phyloP scores from a whole-genome alignment of 23 tunicate genomes.

The Halocynthia roretzi region DNA sequence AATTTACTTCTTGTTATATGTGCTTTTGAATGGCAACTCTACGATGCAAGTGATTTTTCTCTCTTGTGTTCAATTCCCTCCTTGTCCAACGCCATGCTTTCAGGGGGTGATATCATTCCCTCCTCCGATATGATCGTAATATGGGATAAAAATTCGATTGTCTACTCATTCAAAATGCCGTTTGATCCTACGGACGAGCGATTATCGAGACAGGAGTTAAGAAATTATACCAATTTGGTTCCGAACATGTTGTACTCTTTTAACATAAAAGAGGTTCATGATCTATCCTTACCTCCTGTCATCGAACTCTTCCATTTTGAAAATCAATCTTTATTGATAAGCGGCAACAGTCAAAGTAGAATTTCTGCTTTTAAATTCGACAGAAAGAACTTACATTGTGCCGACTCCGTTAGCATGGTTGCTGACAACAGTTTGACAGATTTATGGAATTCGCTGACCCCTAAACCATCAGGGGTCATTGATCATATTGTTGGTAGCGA shows the following conservation, averaged over 20 bases:
- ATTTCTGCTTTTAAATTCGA: constrained; percentile 16
- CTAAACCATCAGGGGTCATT: constrained; percentile 61
- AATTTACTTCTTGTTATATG: constrained; percentile 40
- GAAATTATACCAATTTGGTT: background rate
- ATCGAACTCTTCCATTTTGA: constrained; percentile 2
- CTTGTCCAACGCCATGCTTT: constrained; percentile 17
- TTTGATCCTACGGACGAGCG: constrained; percentile 40
- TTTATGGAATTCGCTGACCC: constrained; percentile 50
- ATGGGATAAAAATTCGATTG: constrained; percentile 42
- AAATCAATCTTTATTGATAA: constrained; percentile 9
- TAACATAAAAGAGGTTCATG: constrained; percentile 2
- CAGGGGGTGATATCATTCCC: constrained; percentile 56
- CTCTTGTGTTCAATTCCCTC: constrained; percentile 35
- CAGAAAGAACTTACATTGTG: background rate
- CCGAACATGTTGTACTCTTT: constrained; percentile 7
- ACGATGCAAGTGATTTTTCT: constrained; percentile 74
- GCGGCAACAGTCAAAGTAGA: constrained; percentile 42
- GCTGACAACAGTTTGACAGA: constrained; percentile 18
- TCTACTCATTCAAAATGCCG: constrained; percentile 37
- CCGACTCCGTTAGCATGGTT: background rate
- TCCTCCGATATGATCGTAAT: constrained; percentile 16
- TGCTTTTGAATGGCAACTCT: constrained; percentile 59
- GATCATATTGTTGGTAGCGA: constrained; percentile 38
- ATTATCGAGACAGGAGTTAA: constrained; percentile 25
- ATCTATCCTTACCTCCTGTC: constrained; percentile 48